Base-by-base conservation (phyloP, 2,888 invertebrate species). In the Pollenia angustigena region DNA sequence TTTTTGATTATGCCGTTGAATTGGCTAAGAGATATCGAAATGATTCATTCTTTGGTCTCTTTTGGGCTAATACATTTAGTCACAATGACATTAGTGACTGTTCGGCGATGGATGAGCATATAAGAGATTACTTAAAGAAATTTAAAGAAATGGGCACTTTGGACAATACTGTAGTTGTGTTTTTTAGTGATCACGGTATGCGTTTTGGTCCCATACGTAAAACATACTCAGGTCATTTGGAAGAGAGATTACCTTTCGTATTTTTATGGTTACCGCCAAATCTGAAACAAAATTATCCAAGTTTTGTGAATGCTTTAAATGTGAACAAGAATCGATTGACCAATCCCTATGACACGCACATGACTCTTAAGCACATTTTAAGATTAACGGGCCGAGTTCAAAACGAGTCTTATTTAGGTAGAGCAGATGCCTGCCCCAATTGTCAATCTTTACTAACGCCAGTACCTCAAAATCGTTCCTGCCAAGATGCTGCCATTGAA, bases 101-200 rank as follows among this genome's bases (percentile, higher is more conserved):
- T 0, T 94, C 96, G 23, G 94, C 95, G 48, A 95, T 96, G 93
- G 97, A 97, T 89, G 93, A 92, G 4, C 94, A 95, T 71, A 92
- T 96, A 76, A 93, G 94, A 60, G 92, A 94, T 23, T 95, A 96
- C 89, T 93, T 96, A 46, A 93, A 95, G 83, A 94, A 94, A 46
- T 92, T 97, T 54, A 93, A 94, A 6, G 93, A 94, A n/a, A 94
- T 94, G 0, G 95, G 95, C 0, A 94, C 95, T 7, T 91, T 96
- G 71, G 94, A 95, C 58, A 95, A 95, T 60, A 95, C 96, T 2
- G 95, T 97, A 89, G 93, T 97, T 1, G 94, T 97, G 79, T 96
- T 97, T 88, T 94, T 97, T 76, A 97, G 97, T 90, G 97, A 97
- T 91, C 97, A 97, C 90, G 97, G 97, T 0, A 94, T 97, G 90